phyloP scores from a whole-genome alignment of 2,113 vertebrate species.

The Pelusios castaneus region DNA sequence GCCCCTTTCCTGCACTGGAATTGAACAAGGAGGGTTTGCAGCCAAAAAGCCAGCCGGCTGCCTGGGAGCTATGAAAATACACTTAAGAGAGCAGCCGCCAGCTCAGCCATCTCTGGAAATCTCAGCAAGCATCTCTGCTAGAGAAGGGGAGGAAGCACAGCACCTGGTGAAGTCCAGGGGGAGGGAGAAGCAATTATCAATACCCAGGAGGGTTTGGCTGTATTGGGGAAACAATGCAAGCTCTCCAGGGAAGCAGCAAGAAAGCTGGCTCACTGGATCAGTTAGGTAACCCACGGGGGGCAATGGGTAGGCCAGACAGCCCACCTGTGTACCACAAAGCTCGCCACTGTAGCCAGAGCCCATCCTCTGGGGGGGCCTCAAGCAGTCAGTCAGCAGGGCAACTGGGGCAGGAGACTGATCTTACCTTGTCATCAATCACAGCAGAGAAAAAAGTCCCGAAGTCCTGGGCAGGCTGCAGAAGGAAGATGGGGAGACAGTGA shows the following conservation, averaged over 20 bases:
- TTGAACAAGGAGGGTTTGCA: fast-evolving
- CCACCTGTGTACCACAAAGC: neutral
- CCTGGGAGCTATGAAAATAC: neutral
- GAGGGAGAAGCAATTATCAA: neutral
- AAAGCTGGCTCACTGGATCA: neutral
- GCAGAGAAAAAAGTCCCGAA: constrained; percentile 91
- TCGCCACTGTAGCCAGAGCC: neutral
- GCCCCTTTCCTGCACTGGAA: neutral
- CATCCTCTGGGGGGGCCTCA: neutral
- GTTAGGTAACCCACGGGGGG: neutral
- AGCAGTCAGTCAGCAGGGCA: neutral
- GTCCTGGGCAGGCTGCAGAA: constrained; percentile 87
- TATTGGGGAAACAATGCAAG: neutral
- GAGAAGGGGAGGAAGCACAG: neutral
- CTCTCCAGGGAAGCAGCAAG: neutral
- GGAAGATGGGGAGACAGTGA: neutral
- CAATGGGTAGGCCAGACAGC: neutral
- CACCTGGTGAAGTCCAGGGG: neutral
- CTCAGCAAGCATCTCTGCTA: neutral
- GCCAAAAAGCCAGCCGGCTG: neutral
- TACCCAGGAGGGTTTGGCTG: neutral
- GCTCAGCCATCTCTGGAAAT: neutral
- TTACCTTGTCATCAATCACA: constrained; percentile 94
- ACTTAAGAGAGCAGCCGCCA: neutral
- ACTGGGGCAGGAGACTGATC: neutral